Evolutionary conservation across 2,797 vertebrate species (phyloP), one percentile per base, ranked within the genome.

Genomic region (Falco novaeseelandiae): DNA sequence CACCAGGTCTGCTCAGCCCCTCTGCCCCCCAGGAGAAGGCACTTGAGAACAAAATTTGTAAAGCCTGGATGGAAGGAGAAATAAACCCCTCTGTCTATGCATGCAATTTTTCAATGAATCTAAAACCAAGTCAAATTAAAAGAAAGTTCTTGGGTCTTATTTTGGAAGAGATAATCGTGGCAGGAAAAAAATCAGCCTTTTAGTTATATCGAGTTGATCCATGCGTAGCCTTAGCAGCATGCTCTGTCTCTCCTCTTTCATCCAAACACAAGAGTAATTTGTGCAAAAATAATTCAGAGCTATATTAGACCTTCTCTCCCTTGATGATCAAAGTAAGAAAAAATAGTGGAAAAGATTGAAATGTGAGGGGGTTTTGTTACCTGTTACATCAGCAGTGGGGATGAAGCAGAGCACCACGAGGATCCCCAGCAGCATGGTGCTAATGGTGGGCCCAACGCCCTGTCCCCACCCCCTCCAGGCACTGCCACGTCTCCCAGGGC

Each of bases 361-460:
- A 93, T 34, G 19, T 3, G 8, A 9, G 14, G 49, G 32, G 2
- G 0, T 5, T 19, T 74, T 71, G n/a, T 98, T 98, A 98, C 98
- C 98, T 98, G 95, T 92, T 89, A 89, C 91, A 96, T 97, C 95
- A 94, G 96, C 89, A 34, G 95, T 55, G 14, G 95, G 97, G 90
- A 98, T 96, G 95, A 98, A 96, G 95, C 86, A 96, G 96, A 98
- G 91, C 88, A 91, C 93, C 93, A 97, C 79, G 91, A 98, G 82
- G 91, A 98, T 95, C 96, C 91, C 79, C 81, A 96, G 77, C 42
- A 97, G 87, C 98, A 98, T 98, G 72, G 93, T 93, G 77, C 88
- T 66, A 58, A 67, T 6, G 93, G 90, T 84, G 92, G 96, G 85
- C 74, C 59, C 8, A 1, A 22, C 5, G 62, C 88, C 52, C 80